Base-by-base conservation (phyloP, 2,888 invertebrate species). In the Pantelozetes paolii region DNA sequence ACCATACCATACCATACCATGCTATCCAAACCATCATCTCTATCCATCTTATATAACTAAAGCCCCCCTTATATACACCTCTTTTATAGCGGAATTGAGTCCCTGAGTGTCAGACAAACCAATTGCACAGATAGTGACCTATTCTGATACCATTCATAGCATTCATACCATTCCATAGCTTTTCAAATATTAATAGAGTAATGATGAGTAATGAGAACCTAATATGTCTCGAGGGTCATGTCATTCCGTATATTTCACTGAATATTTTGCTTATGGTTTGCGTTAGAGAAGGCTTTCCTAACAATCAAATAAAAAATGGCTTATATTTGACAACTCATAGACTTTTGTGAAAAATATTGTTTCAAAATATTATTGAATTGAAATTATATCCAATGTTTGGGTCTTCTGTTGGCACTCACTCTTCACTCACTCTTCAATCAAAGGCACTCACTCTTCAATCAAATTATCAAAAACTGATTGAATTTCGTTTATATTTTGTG, bases 121-220 rank as follows among this genome's bases (percentile, higher is more conserved):
- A 48, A 50, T 45, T 71, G 71, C 26, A 50, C 71, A 28, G 20
- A 64, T n/a, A n/a, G n/a, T n/a, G n/a, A n/a, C n/a, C n/a, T n/a
- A n/a, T n/a, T n/a, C n/a, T n/a, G n/a, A n/a, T n/a, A n/a, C n/a
- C n/a, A 26, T 36, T 36, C 20, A 23, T 28, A 2, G 11, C 45
- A 36, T 23, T 57, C 36, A 42, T 13, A 15, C 9, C 45, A 28
- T 36, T 32, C n/a, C 26, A 3, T 64, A 32, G 32, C 2, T 71
- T 54, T 45, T 45, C n/a, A 71, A 71, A 71, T 48, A 71, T 50
- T 54, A 71, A 71, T 71, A 30, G 69, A 48, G 76, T 76, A 74
- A 72, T 77, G 76, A 76, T 76, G 76, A 77, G 76, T 77, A 77
- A 77, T 72, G 75, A 69, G 74, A 74, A 72, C 71, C 67, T 77